Base-by-base conservation (phyloP, 2,113 vertebrate genomes). In the Bolborhynchus lineola region DNA sequence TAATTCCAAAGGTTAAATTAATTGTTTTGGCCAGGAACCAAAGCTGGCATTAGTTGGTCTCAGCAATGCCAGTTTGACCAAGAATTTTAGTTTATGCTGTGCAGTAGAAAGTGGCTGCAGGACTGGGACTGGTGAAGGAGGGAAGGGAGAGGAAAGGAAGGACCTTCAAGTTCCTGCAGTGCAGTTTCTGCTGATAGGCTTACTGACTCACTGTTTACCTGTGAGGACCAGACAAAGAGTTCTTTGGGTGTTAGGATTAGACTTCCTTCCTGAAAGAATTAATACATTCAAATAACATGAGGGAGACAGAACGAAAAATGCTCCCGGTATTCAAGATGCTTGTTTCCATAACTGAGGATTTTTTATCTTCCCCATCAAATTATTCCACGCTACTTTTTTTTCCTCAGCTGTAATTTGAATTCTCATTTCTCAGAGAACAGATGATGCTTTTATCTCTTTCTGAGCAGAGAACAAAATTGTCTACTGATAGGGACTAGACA, bases 311-410 rank as follows among this genome's bases (percentile, higher is more conserved):
- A 68, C 68, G 67, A 79, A 92, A 87, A 92, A 62, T 44, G 33
- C 24, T 80, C 25, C 35, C 18, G 16, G 12, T 90, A 68, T 85
- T 94, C 85, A 91, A 76, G 77, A 90, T 25, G 18, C 39, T 46
- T 14, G 2, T 84, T 95, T 93, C 82, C 65, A 64, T 93, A 95
- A 78, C 29, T 81, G 78, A 92, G 81, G 68, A 19, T n/a, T 92
- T 94, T 92, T 97, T 87, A 81, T 95, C 85, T 93, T 90, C 64
- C 21, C 37, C 39, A 59, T 94, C 78, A 95, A 67, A 91, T 96
- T 91, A 90, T 90, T 92, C 47, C 19, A 65, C 68, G 5, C 59
- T 87, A 7, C 14, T 67, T 70, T 80, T 90, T 50, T 82, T 71
- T 67, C 17, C 67, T 89, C 23, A n/a, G 31, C 44, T 79, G 63